Evolutionary conservation across 2,113 vertebrate species (phyloP), one percentile per base, ranked within the genome.

Genomic region (Chaenogobius annularis): DNA sequence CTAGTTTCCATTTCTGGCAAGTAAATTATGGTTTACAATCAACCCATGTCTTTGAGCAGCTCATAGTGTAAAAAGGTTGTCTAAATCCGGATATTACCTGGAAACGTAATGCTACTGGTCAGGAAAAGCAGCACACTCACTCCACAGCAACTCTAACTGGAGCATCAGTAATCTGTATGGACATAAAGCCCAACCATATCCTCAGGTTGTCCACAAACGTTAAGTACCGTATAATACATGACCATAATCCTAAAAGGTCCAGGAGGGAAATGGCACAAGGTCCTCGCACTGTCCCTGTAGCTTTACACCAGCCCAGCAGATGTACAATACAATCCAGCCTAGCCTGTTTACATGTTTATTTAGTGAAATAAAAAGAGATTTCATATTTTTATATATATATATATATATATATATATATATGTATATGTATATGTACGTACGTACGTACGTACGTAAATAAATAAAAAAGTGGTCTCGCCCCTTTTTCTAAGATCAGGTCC

Each of bases 141-240:
- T 15, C 17, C 58, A 31, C 58, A 9, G 11, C 26, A 12, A 31
- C 56, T 31, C 4, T 26, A 61, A 61, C 26, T 61, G 58, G 58
- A 61, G 75, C 74, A 68, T 73, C 52, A 48, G 47, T 71, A 81
- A 81, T 56, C 54, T 35, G 59, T 44, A 70, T 11, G 14, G 65
- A 59, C 20, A 70, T 58, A 77, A 68, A 65, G 46, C 43, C 47
- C 50, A 44, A 14, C 14, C 7, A 35, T 59, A 61, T 59, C 8
- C 23, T 50, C 37, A 65, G 44, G 47, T 26, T 59, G 46, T 59
- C 55, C 23, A 31, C 17, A n/a, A 71, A n/a, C 10, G 47, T 52
- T 73, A 61, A 61, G 58, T 20, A n/a, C n/a, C n/a, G n/a, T n/a
- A 63, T 35, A 40, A 63, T 63, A 20, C 64, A n/a, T 43, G 0